phyloP scores from a whole-genome alignment of 1,140 invertebrate species.

The Zaprionus lachaisei region DNA sequence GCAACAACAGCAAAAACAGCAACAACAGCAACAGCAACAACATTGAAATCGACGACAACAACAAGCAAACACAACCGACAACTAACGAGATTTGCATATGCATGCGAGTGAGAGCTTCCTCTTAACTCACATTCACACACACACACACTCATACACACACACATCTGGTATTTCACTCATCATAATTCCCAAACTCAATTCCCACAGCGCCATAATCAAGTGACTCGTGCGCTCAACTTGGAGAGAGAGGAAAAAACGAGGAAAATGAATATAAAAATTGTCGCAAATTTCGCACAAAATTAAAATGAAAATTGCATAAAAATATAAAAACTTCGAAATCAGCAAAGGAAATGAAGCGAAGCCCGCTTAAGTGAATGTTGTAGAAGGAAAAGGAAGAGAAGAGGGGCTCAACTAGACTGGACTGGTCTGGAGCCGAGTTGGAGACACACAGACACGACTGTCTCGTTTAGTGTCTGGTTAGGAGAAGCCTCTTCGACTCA shows the following conservation, averaged over 20 bases:
- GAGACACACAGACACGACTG: neutral
- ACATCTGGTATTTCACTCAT: constrained; percentile 56
- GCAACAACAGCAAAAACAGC: neutral
- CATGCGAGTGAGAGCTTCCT: constrained; percentile 40
- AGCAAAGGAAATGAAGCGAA: constrained; percentile 72
- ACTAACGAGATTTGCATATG: constrained; percentile 80
- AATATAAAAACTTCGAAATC: constrained; percentile 73
- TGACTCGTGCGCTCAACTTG: constrained; percentile 35
- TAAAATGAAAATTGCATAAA: constrained; percentile 68
- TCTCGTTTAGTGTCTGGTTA: neutral
- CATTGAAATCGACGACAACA: constrained; percentile 25
- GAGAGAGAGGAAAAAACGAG: constrained; percentile 14
- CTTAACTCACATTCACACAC: constrained; percentile 9
- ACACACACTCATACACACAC: neutral
- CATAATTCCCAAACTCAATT: constrained; percentile 78
- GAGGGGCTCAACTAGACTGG: neutral
- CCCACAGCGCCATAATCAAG: constrained; percentile 75
- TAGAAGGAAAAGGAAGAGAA: neutral
- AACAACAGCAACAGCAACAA: constrained; percentile 14
- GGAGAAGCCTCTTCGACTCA: neutral
- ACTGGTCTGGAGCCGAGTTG: neutral
- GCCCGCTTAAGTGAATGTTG: constrained; percentile 1
- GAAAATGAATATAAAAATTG: constrained; percentile 23
- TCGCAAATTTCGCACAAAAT: constrained; percentile 57
- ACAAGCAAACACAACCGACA: constrained; percentile 25